Percentiles rank a stretch among this genome's conserved stretches.
phyloP scores from a whole-genome alignment of 1,140 invertebrate species.

The Anoplophora glabripennis region DNA sequence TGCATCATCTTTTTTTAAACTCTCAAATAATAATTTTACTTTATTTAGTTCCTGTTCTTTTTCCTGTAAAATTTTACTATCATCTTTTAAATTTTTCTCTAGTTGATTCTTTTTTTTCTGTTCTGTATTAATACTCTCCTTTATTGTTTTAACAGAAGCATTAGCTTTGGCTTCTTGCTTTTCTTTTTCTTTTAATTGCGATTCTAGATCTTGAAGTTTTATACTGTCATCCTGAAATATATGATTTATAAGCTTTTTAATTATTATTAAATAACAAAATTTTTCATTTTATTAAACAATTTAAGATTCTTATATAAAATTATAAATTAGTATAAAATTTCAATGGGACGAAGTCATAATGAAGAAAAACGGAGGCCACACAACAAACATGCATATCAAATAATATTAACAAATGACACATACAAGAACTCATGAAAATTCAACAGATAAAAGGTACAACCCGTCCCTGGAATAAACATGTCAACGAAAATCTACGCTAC shows the following conservation, averaged over 20 bases:
- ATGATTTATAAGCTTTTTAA: neutral
- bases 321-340: too few relatives aligned
- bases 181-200: slow-evolving; percentile 62
- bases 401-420: too few relatives aligned
- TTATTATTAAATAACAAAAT: too few relatives aligned
- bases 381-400: too few relatives aligned
- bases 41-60: slow-evolving; percentile 70
- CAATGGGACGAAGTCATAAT: too few relatives aligned
- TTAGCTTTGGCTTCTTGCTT: slow-evolving; percentile 66
- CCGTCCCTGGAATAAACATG: too few relatives aligned
- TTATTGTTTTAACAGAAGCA: slow-evolving; percentile 65
- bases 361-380: too few relatives aligned
- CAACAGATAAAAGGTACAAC: too few relatives aligned
- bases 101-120: slow-evolving; percentile 69
- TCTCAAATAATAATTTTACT: slow-evolving; percentile 65
- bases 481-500: too few relatives aligned
- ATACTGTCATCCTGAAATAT: slow-evolving; percentile 63
- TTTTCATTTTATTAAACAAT: too few relatives aligned
- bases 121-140: slow-evolving; percentile 68
- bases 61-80: slow-evolving; percentile 60
- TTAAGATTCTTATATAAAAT: too few relatives aligned
- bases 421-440: too few relatives aligned
- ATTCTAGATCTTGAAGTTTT: slow-evolving; percentile 64
- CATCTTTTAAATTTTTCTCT: slow-evolving; percentile 67
- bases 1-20: slow-evolving; percentile 66